Conservation (phyloP, 2,797 vertebrate genomes). For the Serranus cabrilla region DNA sequence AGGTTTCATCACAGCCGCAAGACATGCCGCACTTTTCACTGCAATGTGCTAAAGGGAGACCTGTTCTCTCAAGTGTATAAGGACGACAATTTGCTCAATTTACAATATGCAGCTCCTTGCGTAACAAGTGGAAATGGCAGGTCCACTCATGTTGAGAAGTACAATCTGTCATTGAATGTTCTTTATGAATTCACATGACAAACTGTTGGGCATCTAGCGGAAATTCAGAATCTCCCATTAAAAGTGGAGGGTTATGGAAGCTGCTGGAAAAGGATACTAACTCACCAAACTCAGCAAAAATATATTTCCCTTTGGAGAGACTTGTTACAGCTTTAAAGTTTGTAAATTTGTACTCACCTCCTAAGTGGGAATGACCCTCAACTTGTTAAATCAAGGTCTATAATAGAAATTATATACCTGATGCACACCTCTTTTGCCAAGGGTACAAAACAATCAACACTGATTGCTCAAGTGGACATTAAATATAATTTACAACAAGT, state of each 20-base stretch:
- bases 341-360: background rate
- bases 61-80: constrained; percentile 12
- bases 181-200: background rate
- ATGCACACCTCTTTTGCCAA: too few species aligned
- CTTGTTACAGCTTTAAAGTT: background rate
- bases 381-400: background rate
- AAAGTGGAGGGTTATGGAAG: background rate
- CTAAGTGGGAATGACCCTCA: background rate
- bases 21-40: constrained; percentile 12
- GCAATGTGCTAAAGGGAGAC: constrained; percentile 8
- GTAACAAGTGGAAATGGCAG: constrained; percentile 2
- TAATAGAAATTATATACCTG: background rate
- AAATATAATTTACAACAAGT: too few species aligned
- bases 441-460: too few species aligned
- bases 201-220: background rate
- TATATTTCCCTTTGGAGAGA: background rate
- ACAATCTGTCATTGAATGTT: constrained; percentile 7
- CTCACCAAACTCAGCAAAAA: background rate
- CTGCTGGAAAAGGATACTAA: background rate
- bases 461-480: too few species aligned
- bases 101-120: constrained; percentile 2
- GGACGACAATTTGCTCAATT: constrained; percentile 9
- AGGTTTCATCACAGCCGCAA: constrained; percentile 37
- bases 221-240: background rate
- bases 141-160: background rate